Evolutionary conservation across 2,113 vertebrate genomes (phyloP), one percentile per base, ranked within the genome.

Genomic region (Cranoglanis bouderius): DNA sequence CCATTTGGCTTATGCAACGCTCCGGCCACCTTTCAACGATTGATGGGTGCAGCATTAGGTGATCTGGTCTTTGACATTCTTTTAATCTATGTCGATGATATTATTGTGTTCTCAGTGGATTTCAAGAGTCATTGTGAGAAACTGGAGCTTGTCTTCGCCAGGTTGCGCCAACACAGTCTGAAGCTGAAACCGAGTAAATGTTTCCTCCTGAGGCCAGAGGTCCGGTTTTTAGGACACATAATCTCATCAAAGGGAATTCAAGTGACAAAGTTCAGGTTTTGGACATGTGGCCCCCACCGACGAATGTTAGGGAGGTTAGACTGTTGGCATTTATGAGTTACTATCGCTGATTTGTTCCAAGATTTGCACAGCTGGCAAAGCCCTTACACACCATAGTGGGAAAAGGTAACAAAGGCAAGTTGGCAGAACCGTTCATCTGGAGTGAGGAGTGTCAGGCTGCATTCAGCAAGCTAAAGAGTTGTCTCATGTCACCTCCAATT

Each of bases 321-420:
- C n/a, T n/a, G 1, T 13, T 88, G 18, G 78, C 77, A 1, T 90
- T 91, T 32, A 85, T 88, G 86, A 67, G 29, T 4, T 88, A 91
- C n/a, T n/a, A n/a, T n/a, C n/a, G n/a, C n/a, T n/a, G n/a, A n/a
- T n/a, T n/a, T n/a, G n/a, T n/a, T n/a, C n/a, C n/a, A n/a, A n/a
- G n/a, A n/a, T n/a, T n/a, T n/a, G n/a, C n/a, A n/a, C n/a, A n/a
- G 1, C 7, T 74, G 12, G 88, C 35, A 5, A 14, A 18, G 26
- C 51, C 61, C 7, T 32, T 90, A 1, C 75, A 89, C 57, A 59
- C 57, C 0, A 29, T 87, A 12, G 26, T 89, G 46, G 32, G n/a
- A 4, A 77, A n/a, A 5, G 63, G 24, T 61, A 61, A 61, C 7
- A 61, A 61, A 26, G 10, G 24, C 59, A 61, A 61, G 6, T 24